Percentiles rank a stretch among this genome's conserved stretches.
Conservation (phyloP, 2,797 vertebrate species). For the Jordanella pulchra region DNA sequence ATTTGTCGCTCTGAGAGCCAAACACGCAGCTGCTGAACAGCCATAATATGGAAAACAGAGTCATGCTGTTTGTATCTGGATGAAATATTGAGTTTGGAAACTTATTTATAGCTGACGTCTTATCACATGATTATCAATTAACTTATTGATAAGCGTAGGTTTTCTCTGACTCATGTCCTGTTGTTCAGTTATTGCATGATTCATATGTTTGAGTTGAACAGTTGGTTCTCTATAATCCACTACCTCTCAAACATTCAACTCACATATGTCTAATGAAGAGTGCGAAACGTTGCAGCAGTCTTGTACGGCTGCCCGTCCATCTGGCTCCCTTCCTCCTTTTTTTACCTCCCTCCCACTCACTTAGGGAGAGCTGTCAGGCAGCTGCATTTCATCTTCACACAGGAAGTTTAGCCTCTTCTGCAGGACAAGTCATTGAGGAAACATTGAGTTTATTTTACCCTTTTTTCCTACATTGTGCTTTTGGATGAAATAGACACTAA, state of each 20-base stretch:
- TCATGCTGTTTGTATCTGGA: slow-evolving; percentile 13
- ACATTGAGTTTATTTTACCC: slow-evolving; percentile 28
- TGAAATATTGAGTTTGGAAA: slow-evolving; percentile 10
- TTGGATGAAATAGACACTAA: neutral
- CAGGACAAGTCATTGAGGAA: slow-evolving; percentile 38
- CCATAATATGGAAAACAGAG: neutral
- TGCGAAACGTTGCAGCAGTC: slow-evolving; percentile 52
- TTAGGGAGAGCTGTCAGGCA: slow-evolving; percentile 65
- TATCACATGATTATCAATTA: slow-evolving; percentile 10
- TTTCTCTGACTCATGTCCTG: slow-evolving; percentile 39
- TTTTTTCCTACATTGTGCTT: neutral
- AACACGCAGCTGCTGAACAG: slow-evolving; percentile 46
- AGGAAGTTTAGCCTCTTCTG: slow-evolving; percentile 49
- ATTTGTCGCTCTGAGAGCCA: slow-evolving; percentile 12
- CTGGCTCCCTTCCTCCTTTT: slow-evolving; percentile 42
- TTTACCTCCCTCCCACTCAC: slow-evolving; percentile 49
- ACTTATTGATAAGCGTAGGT: slow-evolving; percentile 1
- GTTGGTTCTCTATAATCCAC: slow-evolving; percentile 25
- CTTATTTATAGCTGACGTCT: neutral
- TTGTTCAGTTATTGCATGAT: slow-evolving; percentile 43
- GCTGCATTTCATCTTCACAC: slow-evolving; percentile 70
- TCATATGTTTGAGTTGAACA: slow-evolving; percentile 50
- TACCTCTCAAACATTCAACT: slow-evolving; percentile 19
- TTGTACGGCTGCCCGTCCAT: slow-evolving; percentile 53
- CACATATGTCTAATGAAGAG: slow-evolving; percentile 48